Percentiles rank a stretch among this genome's conserved stretches.
phyloP scores from a whole-genome alignment of 1,140 invertebrate genomes.

The Campoletis sonorensis region DNA sequence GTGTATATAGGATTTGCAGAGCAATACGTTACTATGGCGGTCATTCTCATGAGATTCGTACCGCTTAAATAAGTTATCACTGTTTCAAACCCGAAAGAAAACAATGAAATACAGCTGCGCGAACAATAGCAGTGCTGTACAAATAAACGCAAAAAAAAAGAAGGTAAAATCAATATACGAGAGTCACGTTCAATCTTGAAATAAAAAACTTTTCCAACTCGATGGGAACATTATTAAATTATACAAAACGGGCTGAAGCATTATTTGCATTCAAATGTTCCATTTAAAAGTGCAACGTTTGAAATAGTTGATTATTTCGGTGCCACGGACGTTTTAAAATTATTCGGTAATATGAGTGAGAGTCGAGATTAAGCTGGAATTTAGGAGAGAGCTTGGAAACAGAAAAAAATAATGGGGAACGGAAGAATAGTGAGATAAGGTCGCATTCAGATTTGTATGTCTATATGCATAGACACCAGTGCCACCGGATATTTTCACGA shows the following conservation, averaged over 20 bases:
- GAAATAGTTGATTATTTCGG: neutral
- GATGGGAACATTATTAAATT: too few species aligned
- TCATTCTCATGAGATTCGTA: neutral
- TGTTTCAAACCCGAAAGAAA: neutral
- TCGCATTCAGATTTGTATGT: constrained; percentile 8
- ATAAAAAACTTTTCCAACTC: too few species aligned
- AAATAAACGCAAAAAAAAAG: neutral
- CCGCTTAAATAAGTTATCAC: neutral
- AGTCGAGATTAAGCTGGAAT: neutral
- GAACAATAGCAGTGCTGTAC: too few species aligned
- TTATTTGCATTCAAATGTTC: too few species aligned
- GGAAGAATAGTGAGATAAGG: constrained; percentile 21
- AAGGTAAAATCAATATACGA: too few species aligned
- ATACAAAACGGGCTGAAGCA: too few species aligned
- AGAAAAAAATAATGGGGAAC: constrained; percentile 1
- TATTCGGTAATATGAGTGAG: neutral
- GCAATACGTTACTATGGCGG: too few species aligned
- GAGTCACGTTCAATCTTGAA: too few species aligned
- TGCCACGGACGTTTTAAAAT: neutral
- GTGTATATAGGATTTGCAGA: too few species aligned
- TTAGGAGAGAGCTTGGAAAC: neutral
- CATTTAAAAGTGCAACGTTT: too few species aligned
- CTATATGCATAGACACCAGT: neutral
- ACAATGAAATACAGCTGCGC: neutral
- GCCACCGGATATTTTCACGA: constrained; percentile 45